phyloP scores from a whole-genome alignment of 2,113 vertebrate species.

The Chinchilla lanigera region DNA sequence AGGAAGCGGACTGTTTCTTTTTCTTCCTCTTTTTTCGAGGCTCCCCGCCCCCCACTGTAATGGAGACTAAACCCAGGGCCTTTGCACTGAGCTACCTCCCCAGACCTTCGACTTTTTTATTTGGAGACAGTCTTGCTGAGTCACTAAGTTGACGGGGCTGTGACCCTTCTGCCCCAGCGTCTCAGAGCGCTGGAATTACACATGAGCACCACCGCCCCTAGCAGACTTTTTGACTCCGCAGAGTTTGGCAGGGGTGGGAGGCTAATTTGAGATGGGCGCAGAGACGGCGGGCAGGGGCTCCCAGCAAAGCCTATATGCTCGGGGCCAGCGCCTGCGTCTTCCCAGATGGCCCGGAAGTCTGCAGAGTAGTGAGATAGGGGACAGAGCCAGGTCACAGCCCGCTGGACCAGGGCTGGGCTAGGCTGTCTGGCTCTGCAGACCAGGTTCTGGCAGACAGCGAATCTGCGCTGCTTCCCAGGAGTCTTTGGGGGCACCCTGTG shows the following conservation, averaged over 20 bases:
- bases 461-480: neutral
- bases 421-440: neutral
- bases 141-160: neutral
- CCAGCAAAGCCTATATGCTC: neutral
- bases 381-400: neutral
- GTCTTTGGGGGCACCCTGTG: neutral
- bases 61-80: neutral
- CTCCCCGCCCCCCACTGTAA: no score
- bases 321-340: neutral
- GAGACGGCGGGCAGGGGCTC: neutral
- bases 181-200: neutral
- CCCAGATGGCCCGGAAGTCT: neutral
- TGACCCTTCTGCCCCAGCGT: neutral
- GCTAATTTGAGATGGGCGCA: neutral
- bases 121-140: neutral
- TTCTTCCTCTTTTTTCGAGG: neutral
- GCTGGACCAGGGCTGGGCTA: neutral
- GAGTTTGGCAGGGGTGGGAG: neutral
- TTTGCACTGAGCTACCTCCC: neutral
- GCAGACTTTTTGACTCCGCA: neutral
- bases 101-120: neutral
- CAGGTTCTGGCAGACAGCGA: neutral
- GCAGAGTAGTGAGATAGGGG: neutral
- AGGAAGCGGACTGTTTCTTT: neutral
- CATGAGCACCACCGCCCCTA: neutral